phyloP scores from a whole-genome alignment of 2,113 vertebrate genomes.

The Psittacus erithacus region DNA sequence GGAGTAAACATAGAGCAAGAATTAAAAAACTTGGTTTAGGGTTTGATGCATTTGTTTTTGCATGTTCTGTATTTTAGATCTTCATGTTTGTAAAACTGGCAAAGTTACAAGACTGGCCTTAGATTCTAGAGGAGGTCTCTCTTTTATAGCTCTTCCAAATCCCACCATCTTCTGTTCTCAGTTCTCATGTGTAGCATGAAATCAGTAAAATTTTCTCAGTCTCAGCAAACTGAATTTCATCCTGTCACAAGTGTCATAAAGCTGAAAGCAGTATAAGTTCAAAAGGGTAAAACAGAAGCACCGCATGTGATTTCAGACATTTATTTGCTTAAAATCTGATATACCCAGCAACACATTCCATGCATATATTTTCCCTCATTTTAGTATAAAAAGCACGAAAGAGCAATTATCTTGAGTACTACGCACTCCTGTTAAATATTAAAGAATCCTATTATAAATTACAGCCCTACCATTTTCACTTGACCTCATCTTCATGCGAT shows the following conservation, averaged over 20 bases:
- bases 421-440: background rate
- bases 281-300: constrained; percentile 12
- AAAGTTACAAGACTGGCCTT: background rate
- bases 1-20: background rate
- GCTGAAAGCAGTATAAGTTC: background rate
- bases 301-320: background rate
- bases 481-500: background rate
- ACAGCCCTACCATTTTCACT: background rate
- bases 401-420: background rate
- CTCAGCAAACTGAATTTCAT: constrained; percentile 24
- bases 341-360: background rate
- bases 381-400: background rate
- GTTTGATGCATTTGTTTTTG: background rate
- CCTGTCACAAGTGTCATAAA: background rate
- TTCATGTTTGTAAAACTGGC: background rate
- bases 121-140: background rate
- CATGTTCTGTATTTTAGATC: background rate
- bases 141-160: background rate
- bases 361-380: background rate
- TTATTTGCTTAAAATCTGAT: background rate
- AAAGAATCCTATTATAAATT: constrained; percentile 3
- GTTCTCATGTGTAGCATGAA: constrained; percentile 9
- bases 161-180: background rate
- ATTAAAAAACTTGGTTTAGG: background rate
- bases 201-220: constrained; percentile 10